These are phyloP conservation scores for Botia kubotai DNA, from an alignment of 2,797 vertebrate genomes.

Conservation along the genomic window DNA sequence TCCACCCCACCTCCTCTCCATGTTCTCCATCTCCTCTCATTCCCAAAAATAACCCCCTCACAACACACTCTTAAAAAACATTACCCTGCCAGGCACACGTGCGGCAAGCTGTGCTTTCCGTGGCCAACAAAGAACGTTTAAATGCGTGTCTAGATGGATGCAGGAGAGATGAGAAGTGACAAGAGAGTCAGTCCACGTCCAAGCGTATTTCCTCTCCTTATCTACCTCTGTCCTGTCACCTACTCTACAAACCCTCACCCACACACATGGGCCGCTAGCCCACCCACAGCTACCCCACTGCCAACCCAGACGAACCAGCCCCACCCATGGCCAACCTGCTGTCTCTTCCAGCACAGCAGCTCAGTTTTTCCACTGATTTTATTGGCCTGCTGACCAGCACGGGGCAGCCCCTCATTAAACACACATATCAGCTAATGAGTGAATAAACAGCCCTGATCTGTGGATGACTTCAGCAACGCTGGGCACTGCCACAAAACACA, in stretches of 20 bases:
- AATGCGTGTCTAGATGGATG: constrained; percentile 68
- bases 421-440: constrained; percentile 48
- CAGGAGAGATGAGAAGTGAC: constrained; percentile 77
- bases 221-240: constrained; percentile 30
- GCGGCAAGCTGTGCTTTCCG: constrained; percentile 13
- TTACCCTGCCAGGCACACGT: constrained; percentile 33
- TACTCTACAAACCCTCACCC: background rate
- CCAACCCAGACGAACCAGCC: constrained; percentile 10
- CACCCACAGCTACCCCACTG: background rate
- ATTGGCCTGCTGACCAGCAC: constrained; percentile 17
- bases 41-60: constrained; percentile 47
- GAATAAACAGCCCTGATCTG: constrained; percentile 52
- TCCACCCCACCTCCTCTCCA: constrained; percentile 2
- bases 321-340: constrained; percentile 28
- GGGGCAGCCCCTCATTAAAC: constrained; percentile 39
- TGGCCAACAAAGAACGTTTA: constrained; percentile 73
- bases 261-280: background rate
- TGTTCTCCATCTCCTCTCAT: constrained; percentile 55
- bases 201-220: constrained; percentile 65
- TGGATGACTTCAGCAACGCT: constrained; percentile 20
- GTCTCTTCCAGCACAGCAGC: constrained; percentile 4
- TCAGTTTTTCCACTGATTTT: constrained; percentile 40
- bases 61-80: constrained; percentile 17
- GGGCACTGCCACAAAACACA: constrained; percentile 13
- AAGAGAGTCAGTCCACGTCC: constrained; percentile 77